Base-by-base conservation (phyloP, 2,113 vertebrate species). In the Corydoras sp. region DNA sequence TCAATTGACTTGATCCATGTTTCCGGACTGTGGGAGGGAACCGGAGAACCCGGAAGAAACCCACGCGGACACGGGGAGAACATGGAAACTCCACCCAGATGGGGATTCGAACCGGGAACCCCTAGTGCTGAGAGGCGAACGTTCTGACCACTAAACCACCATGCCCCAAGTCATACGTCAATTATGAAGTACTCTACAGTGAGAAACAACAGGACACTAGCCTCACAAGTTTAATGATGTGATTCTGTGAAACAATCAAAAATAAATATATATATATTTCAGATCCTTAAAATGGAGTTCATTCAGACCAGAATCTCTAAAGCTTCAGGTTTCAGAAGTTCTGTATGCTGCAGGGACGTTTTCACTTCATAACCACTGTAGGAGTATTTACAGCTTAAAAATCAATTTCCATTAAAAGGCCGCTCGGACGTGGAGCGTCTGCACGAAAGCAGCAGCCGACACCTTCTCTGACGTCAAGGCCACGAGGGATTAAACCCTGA, bases 331-430 rank as follows among this genome's bases (percentile, higher is more conserved):
- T n/a, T 5, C 3, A 0, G 2, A 2, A 53, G 13, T 31, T 8
- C 51, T 66, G 7, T 53, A 32, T 24, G 4, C 18, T 30, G 14
- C 0, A 35, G 56, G 9, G 7, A 15, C 8, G 13, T 12, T 58
- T 58, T 11, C 58, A 58, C 51, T 58, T 58, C 51, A 70, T 69
- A 76, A 64, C 67, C 49, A 61, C 31, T 64, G 18, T 58, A 13
- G 63, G 14, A 74, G 67, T 29, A 58, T 74, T 67, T 71, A 58
- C 49, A 31, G 54, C 35, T 76, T 62, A 69, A 74, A 74, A 72
- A 70, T 69, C 68, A 14, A 75, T 69, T 49, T 80, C 15, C 64
- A 72, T 75, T 72, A 80, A 62, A 14, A 59, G 64, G 49, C 5
- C 8, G 30, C 62, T 10, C 56, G 7, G 60, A 43, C 29, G 51